phyloP scores from a whole-genome alignment of 2,888 invertebrate species.

The Melieria omissa region DNA sequence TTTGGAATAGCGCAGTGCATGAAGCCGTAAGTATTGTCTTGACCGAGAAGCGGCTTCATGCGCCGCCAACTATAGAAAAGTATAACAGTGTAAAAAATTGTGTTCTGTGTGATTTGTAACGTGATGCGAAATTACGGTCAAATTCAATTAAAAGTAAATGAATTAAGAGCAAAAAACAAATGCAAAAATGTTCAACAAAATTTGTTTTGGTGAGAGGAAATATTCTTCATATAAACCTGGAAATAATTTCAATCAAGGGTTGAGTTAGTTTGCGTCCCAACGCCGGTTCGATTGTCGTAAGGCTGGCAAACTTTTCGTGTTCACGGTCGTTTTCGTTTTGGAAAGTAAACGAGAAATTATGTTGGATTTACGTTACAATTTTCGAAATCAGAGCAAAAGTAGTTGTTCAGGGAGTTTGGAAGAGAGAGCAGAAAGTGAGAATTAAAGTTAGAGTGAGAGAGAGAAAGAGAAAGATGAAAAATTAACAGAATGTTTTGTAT shows the following conservation, averaged over 20 bases:
- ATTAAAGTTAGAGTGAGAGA: conserved; percentile 3
- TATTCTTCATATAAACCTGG: conserved; percentile 76
- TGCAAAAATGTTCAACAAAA: background rate
- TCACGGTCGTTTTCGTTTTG: background rate
- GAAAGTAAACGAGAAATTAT: conserved; percentile 3
- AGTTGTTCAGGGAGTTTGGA: conserved; percentile 12
- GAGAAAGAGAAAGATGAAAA: conserved; percentile 10
- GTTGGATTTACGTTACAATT: conserved; percentile 24
- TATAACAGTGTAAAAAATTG: background rate
- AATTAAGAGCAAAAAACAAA: background rate
- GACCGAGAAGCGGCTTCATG: too few species aligned
- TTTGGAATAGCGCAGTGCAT: too few species aligned
- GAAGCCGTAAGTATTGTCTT: too few species aligned
- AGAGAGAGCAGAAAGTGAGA: too few species aligned
- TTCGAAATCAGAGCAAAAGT: conserved; percentile 35
- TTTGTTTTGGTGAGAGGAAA: background rate
- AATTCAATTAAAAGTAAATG: conserved; percentile 12
- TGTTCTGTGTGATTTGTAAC: background rate
- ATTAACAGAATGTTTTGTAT: too few species aligned
- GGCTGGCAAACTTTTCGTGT: conserved; percentile 80
- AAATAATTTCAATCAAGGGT: conserved; percentile 90
- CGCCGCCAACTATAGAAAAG: background rate
- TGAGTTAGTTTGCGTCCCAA: conserved; percentile 88
- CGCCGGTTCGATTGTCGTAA: conserved; percentile 87
- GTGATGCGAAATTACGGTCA: background rate